Conservation (phyloP, 2,888 invertebrate species). For the Drosophila quinaria region DNA sequence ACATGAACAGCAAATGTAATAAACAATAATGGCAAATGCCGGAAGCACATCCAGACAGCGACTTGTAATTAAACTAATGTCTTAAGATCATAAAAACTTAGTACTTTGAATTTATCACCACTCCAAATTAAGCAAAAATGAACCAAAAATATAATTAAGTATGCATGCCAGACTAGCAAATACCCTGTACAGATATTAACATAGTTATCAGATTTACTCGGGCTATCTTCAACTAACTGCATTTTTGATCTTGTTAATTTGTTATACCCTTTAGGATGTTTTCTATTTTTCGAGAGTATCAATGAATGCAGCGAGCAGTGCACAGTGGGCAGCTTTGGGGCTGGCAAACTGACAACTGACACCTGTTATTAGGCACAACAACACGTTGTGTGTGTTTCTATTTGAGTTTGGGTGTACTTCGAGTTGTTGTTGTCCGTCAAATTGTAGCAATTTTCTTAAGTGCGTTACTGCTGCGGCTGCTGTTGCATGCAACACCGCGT, state of each 20-base stretch:
- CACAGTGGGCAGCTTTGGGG: constrained; percentile 71
- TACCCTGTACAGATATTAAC: constrained; percentile 18
- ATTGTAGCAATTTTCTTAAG: constrained; percentile 69
- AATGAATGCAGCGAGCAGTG: constrained; percentile 29
- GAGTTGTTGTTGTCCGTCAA: constrained; percentile 56
- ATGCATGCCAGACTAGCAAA: neutral
- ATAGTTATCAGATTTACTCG: neutral
- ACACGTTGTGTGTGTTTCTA: constrained; percentile 44
- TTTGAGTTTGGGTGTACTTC: constrained; percentile 55
- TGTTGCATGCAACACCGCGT: constrained; percentile 38
- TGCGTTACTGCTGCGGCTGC: constrained; percentile 56
- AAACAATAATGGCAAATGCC: constrained; percentile 42
- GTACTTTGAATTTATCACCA: constrained; percentile 68
- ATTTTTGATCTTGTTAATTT: neutral
- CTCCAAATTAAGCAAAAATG: constrained; percentile 27
- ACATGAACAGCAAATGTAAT: constrained; percentile 23
- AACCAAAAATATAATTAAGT: constrained; percentile 7
- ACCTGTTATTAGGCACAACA: constrained; percentile 77
- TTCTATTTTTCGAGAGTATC: neutral
- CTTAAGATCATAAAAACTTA: constrained; percentile 50
- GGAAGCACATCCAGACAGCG: constrained; percentile 56
- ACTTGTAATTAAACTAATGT: constrained; percentile 66
- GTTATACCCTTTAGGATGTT: constrained; percentile 2
- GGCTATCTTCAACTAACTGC: neutral
- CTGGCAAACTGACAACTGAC: constrained; percentile 73